phyloP scores from a whole-genome alignment of 2,888 invertebrate species.

The Tanypteryx hageni region DNA sequence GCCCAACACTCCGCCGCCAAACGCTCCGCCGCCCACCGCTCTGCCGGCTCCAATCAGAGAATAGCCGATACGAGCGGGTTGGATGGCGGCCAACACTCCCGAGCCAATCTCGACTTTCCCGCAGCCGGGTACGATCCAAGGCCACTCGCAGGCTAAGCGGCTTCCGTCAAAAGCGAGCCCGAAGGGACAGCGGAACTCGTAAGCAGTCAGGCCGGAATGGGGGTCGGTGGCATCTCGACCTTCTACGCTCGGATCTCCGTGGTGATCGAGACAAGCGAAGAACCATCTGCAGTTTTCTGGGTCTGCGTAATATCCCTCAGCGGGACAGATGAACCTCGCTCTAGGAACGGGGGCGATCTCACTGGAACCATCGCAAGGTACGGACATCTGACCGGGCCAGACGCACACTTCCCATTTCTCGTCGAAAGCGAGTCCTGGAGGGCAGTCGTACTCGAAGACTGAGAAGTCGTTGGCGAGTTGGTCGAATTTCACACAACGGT shows the following conservation, averaged over 20 bases:
- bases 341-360: constrained; percentile 87
- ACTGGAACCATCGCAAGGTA: constrained; percentile 84
- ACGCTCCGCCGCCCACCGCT: constrained; percentile 67
- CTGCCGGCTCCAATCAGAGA: constrained; percentile 73
- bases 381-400: constrained; percentile 86
- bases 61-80: constrained; percentile 73
- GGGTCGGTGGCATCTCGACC: constrained; percentile 71
- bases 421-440: constrained; percentile 86
- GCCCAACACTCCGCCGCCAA: constrained; percentile 71
- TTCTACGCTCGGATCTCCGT: constrained; percentile 74
- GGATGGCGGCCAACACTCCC: constrained; percentile 65
- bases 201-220: constrained; percentile 77
- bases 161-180: constrained; percentile 86
- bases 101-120: constrained; percentile 76
- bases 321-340: constrained; percentile 83
- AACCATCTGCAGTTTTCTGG: constrained; percentile 91
- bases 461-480: constrained; percentile 85
- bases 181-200: constrained; percentile 89
- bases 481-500: constrained; percentile 88
- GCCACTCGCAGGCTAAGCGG: constrained; percentile 86
- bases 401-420: constrained; percentile 87
- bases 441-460: constrained; percentile 89
- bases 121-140: constrained; percentile 85
- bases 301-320: constrained; percentile 86
- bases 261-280: constrained; percentile 87